phyloP scores from a whole-genome alignment of 2,113 vertebrate genomes.

The Camelus dromedarius region DNA sequence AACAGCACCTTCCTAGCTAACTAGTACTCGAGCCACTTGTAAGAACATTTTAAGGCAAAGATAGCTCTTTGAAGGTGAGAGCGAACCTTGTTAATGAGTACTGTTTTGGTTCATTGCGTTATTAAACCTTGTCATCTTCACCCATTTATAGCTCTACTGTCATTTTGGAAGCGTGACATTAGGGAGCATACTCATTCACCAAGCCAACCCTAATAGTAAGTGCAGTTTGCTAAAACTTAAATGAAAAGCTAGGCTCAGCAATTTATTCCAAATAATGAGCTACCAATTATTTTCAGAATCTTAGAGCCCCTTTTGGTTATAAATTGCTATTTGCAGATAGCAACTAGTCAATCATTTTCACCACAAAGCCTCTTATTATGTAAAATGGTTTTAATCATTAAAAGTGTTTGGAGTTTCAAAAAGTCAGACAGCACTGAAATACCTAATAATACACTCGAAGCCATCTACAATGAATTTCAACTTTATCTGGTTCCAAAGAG shows the following conservation, averaged over 20 bases:
- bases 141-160: conserved; percentile 33
- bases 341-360: conserved; percentile 75
- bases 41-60: neutral
- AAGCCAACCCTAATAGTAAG: conserved; percentile 47
- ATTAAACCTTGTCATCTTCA: neutral
- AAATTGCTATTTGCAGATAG: conserved; percentile 72
- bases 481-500: conserved; percentile 64
- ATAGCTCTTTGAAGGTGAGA: neutral
- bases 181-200: neutral
- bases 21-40: neutral
- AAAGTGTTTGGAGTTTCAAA: conserved; percentile 65
- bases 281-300: conserved; percentile 73
- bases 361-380: conserved; percentile 76
- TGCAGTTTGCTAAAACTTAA: conserved; percentile 64
- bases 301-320: conserved; percentile 61
- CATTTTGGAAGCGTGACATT: conserved; percentile 31
- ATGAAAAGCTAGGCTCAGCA: conserved; percentile 74
- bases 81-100: neutral
- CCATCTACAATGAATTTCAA: conserved; percentile 29
- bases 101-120: conserved; percentile 35
- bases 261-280: conserved; percentile 79
- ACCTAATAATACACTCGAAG: neutral
- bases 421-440: conserved; percentile 72
- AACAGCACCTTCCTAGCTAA: neutral
- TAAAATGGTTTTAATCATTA: conserved; percentile 79